Evolutionary conservation across 2,888 invertebrate species (phyloP).

Genomic region (Mongoloraphidia duomilia): DNA sequence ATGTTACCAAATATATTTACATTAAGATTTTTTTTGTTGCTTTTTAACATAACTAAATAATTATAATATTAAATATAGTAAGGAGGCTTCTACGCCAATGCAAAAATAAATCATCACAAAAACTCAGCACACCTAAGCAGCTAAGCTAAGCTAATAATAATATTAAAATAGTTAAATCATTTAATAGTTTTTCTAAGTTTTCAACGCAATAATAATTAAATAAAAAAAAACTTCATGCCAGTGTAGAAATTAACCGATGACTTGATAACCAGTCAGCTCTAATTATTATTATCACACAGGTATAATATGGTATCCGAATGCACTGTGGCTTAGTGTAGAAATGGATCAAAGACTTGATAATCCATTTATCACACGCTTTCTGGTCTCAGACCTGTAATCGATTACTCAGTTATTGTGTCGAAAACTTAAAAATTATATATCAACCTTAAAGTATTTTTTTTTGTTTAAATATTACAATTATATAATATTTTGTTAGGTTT

Average conservation of each 20-base stretch:
- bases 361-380: neutral
- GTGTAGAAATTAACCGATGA: too few species aligned
- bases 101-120: slow-evolving; percentile 18
- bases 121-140: slow-evolving; percentile 28
- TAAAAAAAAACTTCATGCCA: too few species aligned
- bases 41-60: too few species aligned
- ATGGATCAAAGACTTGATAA: too few species aligned
- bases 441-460: neutral
- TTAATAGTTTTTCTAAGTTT: neutral
- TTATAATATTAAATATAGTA: too few species aligned
- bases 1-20: neutral
- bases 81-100: neutral
- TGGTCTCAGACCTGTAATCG: neutral
- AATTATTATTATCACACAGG: too few species aligned
- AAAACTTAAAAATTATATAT: neutral
- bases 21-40: too few species aligned
- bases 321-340: too few species aligned
- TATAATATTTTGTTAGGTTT: neutral
- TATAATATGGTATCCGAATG: too few species aligned
- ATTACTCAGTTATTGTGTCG: neutral
- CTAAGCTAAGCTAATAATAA: slow-evolving; percentile 12
- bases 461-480: neutral
- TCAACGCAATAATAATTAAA: too few species aligned
- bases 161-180: neutral
- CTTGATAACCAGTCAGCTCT: too few species aligned